Evolutionary conservation across 1,140 invertebrate genomes (phyloP), one percentile per base, ranked within the genome.

Genomic region (Conopomorpha cramerella): DNA sequence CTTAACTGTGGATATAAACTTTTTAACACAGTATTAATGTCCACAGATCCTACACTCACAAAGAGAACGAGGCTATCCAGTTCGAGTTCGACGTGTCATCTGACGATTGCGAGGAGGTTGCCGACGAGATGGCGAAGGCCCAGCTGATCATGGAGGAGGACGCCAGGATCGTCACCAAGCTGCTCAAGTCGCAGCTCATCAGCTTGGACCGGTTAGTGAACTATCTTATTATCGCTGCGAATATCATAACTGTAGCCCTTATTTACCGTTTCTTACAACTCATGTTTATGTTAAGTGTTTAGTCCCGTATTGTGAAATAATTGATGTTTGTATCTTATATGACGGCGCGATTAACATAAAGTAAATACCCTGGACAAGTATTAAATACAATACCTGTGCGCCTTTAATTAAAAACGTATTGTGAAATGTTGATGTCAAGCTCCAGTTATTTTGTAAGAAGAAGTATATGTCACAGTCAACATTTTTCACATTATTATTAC

Each of bases 31-130:
- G 8, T 11, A 32, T 17, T 2, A 23, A 28, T 2, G 14, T 17
- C 8, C 15, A 0, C 46, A 73, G 68, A 17, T 67, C 64, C 16
- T 68, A 68, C 51, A 74, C 77, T 47, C 95, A 99, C 65, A 98
- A 98, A 66, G 96, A 99, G 77, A 99, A 99, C 77, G 97, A 99
- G 79, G 97, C 96, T 6, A 98, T 99, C 52, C 95, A 99, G 74
- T 99, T 99, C 81, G 95, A 97, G 46, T 99, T 98, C 81, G 93
- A 98, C 72, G 89, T 98, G 43, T 86, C 88, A 46, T 84, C 82
- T 36, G 97, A 99, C 70, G 90, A 95, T 62, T 91, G 93, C 42
- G 94, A 99, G 58, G 91, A 95, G 61, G 92, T 99, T 38, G 94
- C 95, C 30, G 87, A 90, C 56, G 96, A 98, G 77, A 97, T 99